phyloP scores from a whole-genome alignment of 2,113 vertebrate genomes.

The Naja naja region DNA sequence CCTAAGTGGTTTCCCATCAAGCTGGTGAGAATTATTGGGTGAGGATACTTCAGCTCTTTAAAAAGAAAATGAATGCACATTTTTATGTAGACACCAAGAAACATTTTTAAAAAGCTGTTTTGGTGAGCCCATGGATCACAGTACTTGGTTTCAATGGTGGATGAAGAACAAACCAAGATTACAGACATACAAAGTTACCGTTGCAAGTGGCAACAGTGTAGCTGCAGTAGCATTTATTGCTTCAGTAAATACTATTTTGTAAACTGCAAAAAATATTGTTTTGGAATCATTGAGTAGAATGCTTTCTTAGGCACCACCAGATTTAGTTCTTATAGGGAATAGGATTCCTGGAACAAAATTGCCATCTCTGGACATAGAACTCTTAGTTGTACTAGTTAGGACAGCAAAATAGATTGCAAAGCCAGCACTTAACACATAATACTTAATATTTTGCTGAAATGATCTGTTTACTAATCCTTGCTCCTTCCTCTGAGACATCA shows the following conservation, averaged over 20 bases:
- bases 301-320: not conserved
- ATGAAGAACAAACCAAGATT: not conserved
- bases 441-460: not conserved
- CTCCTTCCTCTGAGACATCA: not conserved
- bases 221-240: not conserved
- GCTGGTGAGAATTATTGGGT: not conserved
- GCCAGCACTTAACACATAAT: not conserved
- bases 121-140: not conserved
- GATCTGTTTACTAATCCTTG: not conserved
- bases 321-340: not conserved
- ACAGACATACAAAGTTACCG: not conserved
- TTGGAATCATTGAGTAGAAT: not conserved
- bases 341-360: not conserved
- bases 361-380: not conserved
- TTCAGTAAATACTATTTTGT: not conserved
- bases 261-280: not conserved
- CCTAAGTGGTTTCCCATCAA: not conserved
- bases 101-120: not conserved
- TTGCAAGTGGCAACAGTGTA: too few relatives aligned
- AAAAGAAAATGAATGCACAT: not conserved
- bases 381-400: not conserved
- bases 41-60: not conserved
- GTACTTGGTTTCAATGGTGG: not conserved
- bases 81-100: not conserved
- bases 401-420: not conserved